A percentile compares a stretch with the other conserved stretches of the same genome.
Evolutionary conservation across 1,140 invertebrate species (phyloP).

Genomic region (Phortica variegata): DNA sequence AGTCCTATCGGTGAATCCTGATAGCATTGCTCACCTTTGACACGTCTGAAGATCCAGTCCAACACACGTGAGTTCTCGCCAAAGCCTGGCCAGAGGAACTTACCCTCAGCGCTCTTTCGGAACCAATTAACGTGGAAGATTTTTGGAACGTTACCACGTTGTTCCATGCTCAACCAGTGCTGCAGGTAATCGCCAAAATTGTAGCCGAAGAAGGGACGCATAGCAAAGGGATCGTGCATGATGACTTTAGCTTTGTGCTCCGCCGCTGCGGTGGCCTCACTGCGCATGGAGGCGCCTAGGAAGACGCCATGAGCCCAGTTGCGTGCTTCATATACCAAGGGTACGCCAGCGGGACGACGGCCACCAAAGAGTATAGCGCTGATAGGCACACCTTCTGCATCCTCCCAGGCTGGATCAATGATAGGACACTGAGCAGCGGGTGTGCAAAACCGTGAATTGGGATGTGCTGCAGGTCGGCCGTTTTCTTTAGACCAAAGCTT

Average conservation of each 20-base stretch:
- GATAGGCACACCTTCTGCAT: conserved; percentile 80
- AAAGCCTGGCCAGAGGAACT: conserved; percentile 91
- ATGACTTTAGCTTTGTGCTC: conserved; percentile 85
- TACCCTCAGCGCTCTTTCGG: conserved; percentile 70
- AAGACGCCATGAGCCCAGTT: conserved; percentile 92
- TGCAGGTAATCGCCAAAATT: conserved; percentile 89
- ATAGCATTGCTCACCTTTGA: conserved; percentile 72
- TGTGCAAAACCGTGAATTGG: conserved; percentile 87
- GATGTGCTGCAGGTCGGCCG: conserved; percentile 75
- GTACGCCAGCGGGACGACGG: conserved; percentile 82
- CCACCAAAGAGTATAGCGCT: conserved; percentile 93
- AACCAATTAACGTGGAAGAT: conserved; percentile 96
- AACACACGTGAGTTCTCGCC: conserved; percentile 87
- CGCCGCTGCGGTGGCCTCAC: conserved; percentile 91
- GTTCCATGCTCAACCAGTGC: conserved; percentile 83
- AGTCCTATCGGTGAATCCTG: conserved; percentile 73
- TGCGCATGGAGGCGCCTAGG: conserved; percentile 84
- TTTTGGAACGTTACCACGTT: conserved; percentile 68
- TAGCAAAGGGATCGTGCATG: conserved; percentile 95
- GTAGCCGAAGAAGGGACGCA: conserved; percentile 96
- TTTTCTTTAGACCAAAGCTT: conserved; percentile 66
- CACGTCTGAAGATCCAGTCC: conserved; percentile 82
- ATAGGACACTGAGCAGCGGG: conserved; percentile 88
- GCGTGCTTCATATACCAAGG: conserved; percentile 83
- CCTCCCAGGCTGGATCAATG: conserved; percentile 79